phyloP scores from a whole-genome alignment of 2,888 invertebrate genomes.

The Drosophila limbata region DNA sequence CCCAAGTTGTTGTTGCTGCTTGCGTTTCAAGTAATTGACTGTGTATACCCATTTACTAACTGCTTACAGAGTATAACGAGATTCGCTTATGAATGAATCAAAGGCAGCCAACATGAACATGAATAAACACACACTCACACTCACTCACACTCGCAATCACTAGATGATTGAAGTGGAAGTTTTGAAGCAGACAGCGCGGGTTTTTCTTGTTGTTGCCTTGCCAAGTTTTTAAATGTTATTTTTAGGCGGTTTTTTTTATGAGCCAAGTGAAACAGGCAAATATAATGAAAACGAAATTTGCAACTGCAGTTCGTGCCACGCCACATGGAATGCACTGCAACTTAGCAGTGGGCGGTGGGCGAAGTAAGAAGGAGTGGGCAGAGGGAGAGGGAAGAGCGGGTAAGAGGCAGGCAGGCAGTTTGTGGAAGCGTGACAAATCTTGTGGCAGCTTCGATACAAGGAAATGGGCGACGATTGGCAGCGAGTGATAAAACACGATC shows the following conservation, averaged over 20 bases:
- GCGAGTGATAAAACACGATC: conserved; percentile 69
- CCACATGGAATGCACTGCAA: conserved; percentile 10
- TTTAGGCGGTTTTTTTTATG: conserved; percentile 57
- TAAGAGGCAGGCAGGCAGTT: not conserved
- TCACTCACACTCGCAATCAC: conserved; percentile 31
- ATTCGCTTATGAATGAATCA: conserved; percentile 71
- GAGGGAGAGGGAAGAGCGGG: not conserved
- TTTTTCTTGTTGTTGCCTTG: conserved; percentile 35
- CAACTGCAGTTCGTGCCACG: conserved; percentile 45
- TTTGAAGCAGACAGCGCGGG: conserved; percentile 59
- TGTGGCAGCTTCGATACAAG: conserved; percentile 31
- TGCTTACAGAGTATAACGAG: conserved; percentile 44
- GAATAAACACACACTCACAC: conserved; percentile 22
- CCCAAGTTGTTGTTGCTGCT: no score
- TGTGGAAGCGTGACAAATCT: conserved; percentile 54
- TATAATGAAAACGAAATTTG: conserved; percentile 56
- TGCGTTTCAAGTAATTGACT: not conserved
- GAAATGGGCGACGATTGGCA: conserved; percentile 62
- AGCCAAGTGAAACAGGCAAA: conserved; percentile 31
- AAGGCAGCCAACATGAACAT: conserved; percentile 54
- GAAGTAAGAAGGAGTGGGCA: not conserved
- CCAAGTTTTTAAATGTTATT: conserved; percentile 63
- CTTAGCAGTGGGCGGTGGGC: conserved; percentile 3
- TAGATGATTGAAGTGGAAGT: conserved; percentile 72
- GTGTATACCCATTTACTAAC: not conserved